Evolutionary conservation across 2,888 invertebrate species (phyloP).

Genomic region (Parapristionchus giblindavisi): DNA sequence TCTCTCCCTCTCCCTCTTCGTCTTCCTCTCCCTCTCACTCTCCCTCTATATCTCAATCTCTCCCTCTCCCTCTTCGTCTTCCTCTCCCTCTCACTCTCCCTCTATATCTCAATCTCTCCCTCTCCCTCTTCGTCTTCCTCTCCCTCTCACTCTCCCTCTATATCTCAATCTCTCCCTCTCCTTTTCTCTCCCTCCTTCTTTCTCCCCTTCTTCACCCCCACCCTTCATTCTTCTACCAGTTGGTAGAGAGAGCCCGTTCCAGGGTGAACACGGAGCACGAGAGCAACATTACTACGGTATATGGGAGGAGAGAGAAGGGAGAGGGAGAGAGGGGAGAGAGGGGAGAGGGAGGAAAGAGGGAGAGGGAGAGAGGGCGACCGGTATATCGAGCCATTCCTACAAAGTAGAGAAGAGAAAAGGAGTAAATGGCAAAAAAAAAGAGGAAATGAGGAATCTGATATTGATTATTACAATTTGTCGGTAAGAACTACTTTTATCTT

Average conservation of each 20-base stretch:
- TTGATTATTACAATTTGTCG: no score
- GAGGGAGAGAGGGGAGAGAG: slow-evolving; percentile 10
- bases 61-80: background rate
- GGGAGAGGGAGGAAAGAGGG: background rate
- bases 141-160: background rate
- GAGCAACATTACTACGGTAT: background rate
- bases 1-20: no score
- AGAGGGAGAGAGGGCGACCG: slow-evolving; percentile 7
- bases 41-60: no score
- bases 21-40: slow-evolving; percentile 22
- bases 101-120: background rate
- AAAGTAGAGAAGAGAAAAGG: no score
- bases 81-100: background rate
- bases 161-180: background rate
- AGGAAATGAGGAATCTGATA: no score
- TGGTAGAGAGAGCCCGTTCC: background rate
- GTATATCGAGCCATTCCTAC: no score
- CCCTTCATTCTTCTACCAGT: slow-evolving; percentile 31
- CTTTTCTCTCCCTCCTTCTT: background rate
- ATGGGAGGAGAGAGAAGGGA: slow-evolving; percentile 7
- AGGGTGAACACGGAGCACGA: slow-evolving; percentile 4
- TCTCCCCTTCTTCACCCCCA: background rate
- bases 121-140: background rate
- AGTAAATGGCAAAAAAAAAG: no score
- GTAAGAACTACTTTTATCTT: no score